Evolutionary conservation across 1,140 invertebrate genomes (phyloP).

Genomic region (Drosophila ercepeae): DNA sequence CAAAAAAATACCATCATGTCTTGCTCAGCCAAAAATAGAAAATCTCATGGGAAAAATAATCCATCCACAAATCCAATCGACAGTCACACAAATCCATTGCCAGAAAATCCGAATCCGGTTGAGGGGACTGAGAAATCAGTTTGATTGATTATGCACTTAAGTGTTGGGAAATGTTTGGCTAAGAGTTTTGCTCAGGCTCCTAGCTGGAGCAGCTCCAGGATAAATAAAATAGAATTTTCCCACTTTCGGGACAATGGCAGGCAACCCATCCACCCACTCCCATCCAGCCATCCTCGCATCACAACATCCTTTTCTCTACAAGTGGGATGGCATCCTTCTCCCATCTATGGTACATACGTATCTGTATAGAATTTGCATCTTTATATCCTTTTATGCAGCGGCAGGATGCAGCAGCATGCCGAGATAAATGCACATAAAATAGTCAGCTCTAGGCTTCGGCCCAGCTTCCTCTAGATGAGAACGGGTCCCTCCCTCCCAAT

Average conservation of each 20-base stretch:
- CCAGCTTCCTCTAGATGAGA: not conserved
- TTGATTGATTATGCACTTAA: slow-evolving; percentile 83
- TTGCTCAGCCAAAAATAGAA: not conserved
- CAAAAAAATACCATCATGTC: too few species aligned
- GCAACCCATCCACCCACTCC: not conserved
- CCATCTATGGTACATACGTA: slow-evolving; percentile 4
- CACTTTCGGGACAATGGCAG: slow-evolving; percentile 23
- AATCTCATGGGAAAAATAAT: slow-evolving; percentile 16
- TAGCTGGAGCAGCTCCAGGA: slow-evolving; percentile 25
- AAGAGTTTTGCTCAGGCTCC: slow-evolving; percentile 33
- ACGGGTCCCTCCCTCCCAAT: not conserved
- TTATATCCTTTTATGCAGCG: slow-evolving; percentile 70
- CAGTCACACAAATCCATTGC: slow-evolving; percentile 20
- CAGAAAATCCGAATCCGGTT: slow-evolving; percentile 42
- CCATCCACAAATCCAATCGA: slow-evolving; percentile 33
- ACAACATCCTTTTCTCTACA: not conserved
- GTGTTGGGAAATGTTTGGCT: slow-evolving; percentile 55
- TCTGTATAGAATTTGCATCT: slow-evolving; percentile 67
- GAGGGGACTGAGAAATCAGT: slow-evolving; percentile 68
- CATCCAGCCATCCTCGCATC: not conserved
- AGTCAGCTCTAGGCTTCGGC: slow-evolving; percentile 42
- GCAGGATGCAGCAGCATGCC: slow-evolving; percentile 22
- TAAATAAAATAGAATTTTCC: slow-evolving; percentile 72
- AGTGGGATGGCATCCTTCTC: not conserved
- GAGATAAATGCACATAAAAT: slow-evolving; percentile 71